A percentile compares a stretch with the other conserved stretches of the same genome.
Evolutionary conservation across 2,113 vertebrate genomes (phyloP).

Genomic region (Phalacrocorax carbo): DNA sequence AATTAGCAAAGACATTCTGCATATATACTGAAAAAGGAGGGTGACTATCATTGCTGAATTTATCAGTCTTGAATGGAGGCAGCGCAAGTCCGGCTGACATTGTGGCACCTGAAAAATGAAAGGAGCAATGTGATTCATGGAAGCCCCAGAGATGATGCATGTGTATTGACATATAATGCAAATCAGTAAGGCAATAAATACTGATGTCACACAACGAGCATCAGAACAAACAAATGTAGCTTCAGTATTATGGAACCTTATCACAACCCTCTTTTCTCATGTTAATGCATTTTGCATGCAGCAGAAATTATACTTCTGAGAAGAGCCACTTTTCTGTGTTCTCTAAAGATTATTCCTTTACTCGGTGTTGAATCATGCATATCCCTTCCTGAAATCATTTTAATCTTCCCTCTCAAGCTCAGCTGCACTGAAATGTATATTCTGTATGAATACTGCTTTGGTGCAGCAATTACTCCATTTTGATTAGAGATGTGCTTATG

Average conservation of each 20-base stretch:
- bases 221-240: not conserved
- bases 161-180: not conserved
- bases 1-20: not conserved
- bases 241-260: not conserved
- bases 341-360: conserved; percentile 32
- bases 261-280: not conserved
- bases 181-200: not conserved
- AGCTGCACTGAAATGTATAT: conserved; percentile 12
- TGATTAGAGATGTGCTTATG: not conserved
- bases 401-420: conserved; percentile 32
- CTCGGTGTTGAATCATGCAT: conserved; percentile 40
- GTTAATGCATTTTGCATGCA: conserved; percentile 3
- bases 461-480: conserved; percentile 32
- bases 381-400: conserved; percentile 33
- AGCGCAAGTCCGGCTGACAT: not conserved
- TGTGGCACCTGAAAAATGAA: not conserved
- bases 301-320: conserved; percentile 17
- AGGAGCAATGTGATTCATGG: not conserved
- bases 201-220: not conserved
- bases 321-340: conserved; percentile 28
- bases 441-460: not conserved
- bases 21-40: not conserved
- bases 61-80: not conserved
- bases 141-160: not conserved
- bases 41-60: not conserved